Conservation (phyloP, 2,797 vertebrate species). For the Cyclura pinguis region DNA sequence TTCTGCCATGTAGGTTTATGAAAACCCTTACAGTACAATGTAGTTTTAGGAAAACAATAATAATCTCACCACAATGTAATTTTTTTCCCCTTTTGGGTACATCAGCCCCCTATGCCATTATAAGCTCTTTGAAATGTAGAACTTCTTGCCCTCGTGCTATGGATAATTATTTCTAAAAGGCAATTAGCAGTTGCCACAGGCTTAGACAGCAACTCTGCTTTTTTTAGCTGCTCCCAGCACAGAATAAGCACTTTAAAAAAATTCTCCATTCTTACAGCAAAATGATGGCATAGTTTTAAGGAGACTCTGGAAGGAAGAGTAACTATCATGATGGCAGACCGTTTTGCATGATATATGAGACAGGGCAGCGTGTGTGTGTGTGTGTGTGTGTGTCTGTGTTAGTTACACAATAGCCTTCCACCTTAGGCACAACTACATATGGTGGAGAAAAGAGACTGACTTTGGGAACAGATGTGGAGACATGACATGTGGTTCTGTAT, state of each 20-base stretch:
- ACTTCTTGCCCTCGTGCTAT: conserved; percentile 36
- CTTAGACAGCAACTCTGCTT: conserved; percentile 37
- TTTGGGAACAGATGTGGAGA: not conserved
- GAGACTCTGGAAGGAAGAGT: conserved; percentile 31
- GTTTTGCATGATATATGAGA: not conserved
- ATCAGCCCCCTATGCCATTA: conserved; percentile 16
- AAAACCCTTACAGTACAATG: conserved; percentile 37
- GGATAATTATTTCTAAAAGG: conserved; percentile 36
- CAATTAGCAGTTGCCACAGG: conserved; percentile 25
- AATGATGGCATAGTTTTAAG: conserved; percentile 27
- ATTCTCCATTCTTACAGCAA: conserved; percentile 24
- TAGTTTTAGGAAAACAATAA: conserved; percentile 21
- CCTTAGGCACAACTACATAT: not conserved
- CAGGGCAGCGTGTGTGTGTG: not conserved
- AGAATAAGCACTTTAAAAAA: conserved; percentile 21
- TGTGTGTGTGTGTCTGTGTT: not conserved
- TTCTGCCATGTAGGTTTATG: conserved; percentile 19
- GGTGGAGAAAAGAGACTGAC: not conserved
- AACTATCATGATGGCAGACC: conserved; percentile 2
- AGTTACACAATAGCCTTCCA: not conserved
- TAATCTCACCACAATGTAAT: conserved; percentile 51
- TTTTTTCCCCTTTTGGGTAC: not conserved
- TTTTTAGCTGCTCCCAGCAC: conserved; percentile 28
- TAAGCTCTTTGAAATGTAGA: conserved; percentile 39
- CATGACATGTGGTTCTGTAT: not conserved